These are phyloP conservation scores for Drosophila imparisetae DNA, from an alignment of 2,888 invertebrate genomes.

Conservation along the genomic window DNA sequence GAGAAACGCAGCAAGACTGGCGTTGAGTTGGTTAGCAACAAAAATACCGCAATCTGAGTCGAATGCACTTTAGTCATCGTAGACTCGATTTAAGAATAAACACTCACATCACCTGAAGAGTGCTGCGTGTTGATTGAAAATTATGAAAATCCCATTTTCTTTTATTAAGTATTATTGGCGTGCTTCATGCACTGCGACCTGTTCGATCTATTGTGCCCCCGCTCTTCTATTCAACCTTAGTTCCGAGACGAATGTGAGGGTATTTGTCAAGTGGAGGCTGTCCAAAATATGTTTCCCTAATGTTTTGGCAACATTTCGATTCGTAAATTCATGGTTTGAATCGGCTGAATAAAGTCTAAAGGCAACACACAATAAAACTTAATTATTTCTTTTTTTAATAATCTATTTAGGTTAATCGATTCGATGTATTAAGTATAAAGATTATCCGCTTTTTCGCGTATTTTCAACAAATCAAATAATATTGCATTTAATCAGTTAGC, in stretches of 20 bases:
- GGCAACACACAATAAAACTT: not conserved
- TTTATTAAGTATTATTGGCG: not conserved
- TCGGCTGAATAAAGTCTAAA: too few relatives aligned
- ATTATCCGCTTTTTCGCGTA: not conserved
- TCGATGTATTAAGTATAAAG: not conserved
- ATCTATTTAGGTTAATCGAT: not conserved
- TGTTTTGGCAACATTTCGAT: not conserved
- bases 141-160: not conserved
- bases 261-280: not conserved
- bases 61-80: not conserved
- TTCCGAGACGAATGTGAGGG: not conserved
- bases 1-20: slow-evolving; percentile 13
- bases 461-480: not conserved
- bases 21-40: slow-evolving; percentile 6
- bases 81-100: not conserved
- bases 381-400: too few relatives aligned
- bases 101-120: not conserved
- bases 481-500: not conserved
- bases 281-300: not conserved
- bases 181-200: not conserved
- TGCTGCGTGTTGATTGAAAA: not conserved
- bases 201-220: not conserved
- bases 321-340: too few relatives aligned
- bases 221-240: not conserved
- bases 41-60: not conserved